phyloP scores from a whole-genome alignment of 2,888 invertebrate genomes.

The Lasioglossum marginatum region DNA sequence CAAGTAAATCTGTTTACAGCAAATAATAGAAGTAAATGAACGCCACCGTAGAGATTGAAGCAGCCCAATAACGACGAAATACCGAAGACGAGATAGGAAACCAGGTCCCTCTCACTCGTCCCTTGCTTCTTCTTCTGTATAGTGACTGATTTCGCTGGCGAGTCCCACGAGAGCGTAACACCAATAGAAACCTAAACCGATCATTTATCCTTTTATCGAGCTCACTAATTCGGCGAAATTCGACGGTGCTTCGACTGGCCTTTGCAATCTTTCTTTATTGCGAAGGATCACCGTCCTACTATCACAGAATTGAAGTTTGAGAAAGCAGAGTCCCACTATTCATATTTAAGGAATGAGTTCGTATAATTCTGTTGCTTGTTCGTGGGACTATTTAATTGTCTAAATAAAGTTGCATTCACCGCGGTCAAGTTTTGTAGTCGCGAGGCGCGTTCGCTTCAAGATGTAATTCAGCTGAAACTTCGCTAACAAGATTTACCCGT shows the following conservation, averaged over 20 bases:
- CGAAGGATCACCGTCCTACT: background rate
- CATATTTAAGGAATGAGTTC: background rate
- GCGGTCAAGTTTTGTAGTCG: slow-evolving; percentile 8
- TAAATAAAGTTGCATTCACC: slow-evolving; percentile 10
- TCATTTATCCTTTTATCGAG: slow-evolving; percentile 74
- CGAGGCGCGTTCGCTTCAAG: slow-evolving; percentile 14
- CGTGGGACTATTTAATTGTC: background rate
- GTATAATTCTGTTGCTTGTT: slow-evolving; percentile 1
- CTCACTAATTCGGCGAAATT: slow-evolving; percentile 30
- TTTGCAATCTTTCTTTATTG: background rate
- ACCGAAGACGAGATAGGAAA: slow-evolving; percentile 67
- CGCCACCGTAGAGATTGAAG: slow-evolving; percentile 75
- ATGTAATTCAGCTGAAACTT: slow-evolving; percentile 71
- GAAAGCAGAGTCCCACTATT: background rate
- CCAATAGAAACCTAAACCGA: slow-evolving; percentile 62
- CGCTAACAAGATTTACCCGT: slow-evolving; percentile 81
- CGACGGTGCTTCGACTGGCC: slow-evolving; percentile 23
- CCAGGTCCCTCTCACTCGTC: slow-evolving; percentile 51
- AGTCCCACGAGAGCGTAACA: slow-evolving; percentile 70
- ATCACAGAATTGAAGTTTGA: background rate
- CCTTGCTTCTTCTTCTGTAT: slow-evolving; percentile 60
- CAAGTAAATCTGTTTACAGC: slow-evolving; percentile 79
- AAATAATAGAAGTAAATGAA: slow-evolving; percentile 83
- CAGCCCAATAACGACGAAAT: slow-evolving; percentile 77
- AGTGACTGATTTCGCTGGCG: slow-evolving; percentile 68